A percentile compares a stretch with the other conserved stretches of the same genome.
phyloP scores from a whole-genome alignment of 2,797 vertebrate genomes.

The Pterois miles region DNA sequence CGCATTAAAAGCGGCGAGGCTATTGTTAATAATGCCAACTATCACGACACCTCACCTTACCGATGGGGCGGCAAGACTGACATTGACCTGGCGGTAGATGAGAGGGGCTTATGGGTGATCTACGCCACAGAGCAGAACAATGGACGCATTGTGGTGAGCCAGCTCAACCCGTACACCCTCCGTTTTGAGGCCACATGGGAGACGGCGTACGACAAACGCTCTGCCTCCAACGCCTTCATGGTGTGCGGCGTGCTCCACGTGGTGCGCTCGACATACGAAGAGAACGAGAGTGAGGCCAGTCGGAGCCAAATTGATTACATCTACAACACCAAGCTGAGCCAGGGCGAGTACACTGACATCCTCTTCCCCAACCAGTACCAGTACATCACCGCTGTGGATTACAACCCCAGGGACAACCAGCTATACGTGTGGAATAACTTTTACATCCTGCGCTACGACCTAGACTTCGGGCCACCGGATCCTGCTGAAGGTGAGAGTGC shows the following conservation, averaged over 20 bases:
- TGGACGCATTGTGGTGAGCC: conserved; percentile 97
- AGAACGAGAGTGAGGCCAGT: conserved; percentile 94
- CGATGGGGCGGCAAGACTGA: conserved; percentile 99
- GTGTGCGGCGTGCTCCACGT: conserved; percentile 97
- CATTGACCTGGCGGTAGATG: conserved; percentile 97
- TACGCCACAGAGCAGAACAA: conserved; percentile 99
- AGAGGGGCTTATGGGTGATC: conserved; percentile 97
- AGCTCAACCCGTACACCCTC: conserved; percentile 97
- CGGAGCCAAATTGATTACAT: conserved; percentile 94
- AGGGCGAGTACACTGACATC: conserved; percentile 91
- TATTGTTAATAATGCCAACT: conserved; percentile 98
- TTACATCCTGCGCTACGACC: conserved; percentile 95
- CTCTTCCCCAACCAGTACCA: conserved; percentile 98
- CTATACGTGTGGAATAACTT: conserved; percentile 99
- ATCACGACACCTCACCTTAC: conserved; percentile 98
- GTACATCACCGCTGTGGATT: conserved; percentile 99
- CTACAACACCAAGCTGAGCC: conserved; percentile 94
- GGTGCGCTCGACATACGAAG: conserved; percentile 96
- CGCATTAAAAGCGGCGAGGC: conserved; percentile 99
- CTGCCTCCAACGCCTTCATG: conserved; percentile 98
- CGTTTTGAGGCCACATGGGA: conserved; percentile 98
- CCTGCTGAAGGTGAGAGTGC: conserved; percentile 92
- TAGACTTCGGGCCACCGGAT: conserved; percentile 96
- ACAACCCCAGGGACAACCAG: conserved; percentile 98
- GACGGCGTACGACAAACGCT: conserved; percentile 96